These are phyloP conservation scores for Cuniculus paca DNA, from an alignment of 2,797 vertebrate genomes.

Conservation along the genomic window DNA sequence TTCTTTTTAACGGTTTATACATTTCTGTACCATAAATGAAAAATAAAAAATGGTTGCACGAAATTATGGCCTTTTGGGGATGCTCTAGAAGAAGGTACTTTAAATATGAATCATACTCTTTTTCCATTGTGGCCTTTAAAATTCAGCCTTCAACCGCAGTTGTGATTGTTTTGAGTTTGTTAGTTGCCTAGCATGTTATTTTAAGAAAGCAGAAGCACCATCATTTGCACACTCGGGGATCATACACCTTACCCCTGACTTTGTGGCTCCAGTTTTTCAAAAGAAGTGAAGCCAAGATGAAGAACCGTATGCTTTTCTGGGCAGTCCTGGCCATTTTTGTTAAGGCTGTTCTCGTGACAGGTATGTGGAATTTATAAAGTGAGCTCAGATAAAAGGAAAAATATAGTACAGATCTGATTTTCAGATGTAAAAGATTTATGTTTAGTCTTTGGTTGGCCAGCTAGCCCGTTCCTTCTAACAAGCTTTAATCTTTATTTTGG, in stretches of 20 bases:
- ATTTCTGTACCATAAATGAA: slow-evolving; percentile 26
- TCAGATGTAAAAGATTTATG: slow-evolving; percentile 58
- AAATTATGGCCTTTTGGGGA: background rate
- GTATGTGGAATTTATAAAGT: slow-evolving; percentile 84
- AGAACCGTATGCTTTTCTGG: slow-evolving; percentile 78
- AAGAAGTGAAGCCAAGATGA: slow-evolving; percentile 87
- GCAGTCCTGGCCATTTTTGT: slow-evolving; percentile 80
- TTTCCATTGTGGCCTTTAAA: slow-evolving; percentile 69
- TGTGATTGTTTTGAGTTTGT: slow-evolving; percentile 51
- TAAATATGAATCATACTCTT: slow-evolving; percentile 32
- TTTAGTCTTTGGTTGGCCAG: background rate
- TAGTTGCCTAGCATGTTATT: slow-evolving; percentile 80
- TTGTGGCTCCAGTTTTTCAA: slow-evolving; percentile 79
- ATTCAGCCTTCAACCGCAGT: slow-evolving; percentile 82
- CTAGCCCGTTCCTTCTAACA: background rate
- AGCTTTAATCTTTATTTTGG: background rate
- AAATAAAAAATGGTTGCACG: slow-evolving; percentile 31
- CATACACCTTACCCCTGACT: slow-evolving; percentile 65
- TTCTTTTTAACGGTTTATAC: background rate
- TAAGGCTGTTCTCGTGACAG: slow-evolving; percentile 84
- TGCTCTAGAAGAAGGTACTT: slow-evolving; percentile 48
- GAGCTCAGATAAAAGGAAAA: slow-evolving; percentile 14
- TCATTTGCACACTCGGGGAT: slow-evolving; percentile 85
- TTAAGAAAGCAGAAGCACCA: slow-evolving; percentile 85
- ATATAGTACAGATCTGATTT: background rate